Evolutionary conservation across 2,797 vertebrate species (phyloP), one percentile per base, ranked within the genome.

Genomic region (Lacerta agilis): DNA sequence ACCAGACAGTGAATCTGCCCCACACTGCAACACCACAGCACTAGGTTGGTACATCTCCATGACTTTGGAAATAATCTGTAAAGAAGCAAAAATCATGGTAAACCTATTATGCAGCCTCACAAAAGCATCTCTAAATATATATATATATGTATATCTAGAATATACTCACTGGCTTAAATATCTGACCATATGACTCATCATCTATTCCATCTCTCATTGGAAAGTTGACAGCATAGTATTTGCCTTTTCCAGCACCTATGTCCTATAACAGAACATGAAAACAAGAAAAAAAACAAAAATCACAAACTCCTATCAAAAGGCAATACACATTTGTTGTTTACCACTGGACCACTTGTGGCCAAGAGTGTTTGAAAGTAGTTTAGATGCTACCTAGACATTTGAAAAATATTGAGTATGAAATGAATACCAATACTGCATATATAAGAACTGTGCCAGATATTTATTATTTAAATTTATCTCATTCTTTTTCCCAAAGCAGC

Each of bases 201-300:
- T 99, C 98, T 87, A 98, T 98, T 85, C 98, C 98, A 88, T 98
- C 98, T 89, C 98, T 97, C 97, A 99, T 97, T 55, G 98, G 98
- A 94, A 98, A 98, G 94, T 98, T 99, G 89, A 99, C 98, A 66
- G 98, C 98, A 58, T 99, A 99, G 92, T 98, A 99, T 96, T 98
- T 99, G 88, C 98, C 98, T 96, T 99, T 99, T 93, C 98, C 98
- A 80, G 98, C 98, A 93, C 98, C 98, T 73, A 98, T 98, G 93
- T 98, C 98, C 98, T 99, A 77, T 10, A 92, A 88, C 18, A 92
- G 71, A 82, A 8, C 36, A 90, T 1, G 91, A 91, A 88, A 18
- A 41, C 2, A 61, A 88, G 83, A 86, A 55, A 15, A 15, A 87
- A 0, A 89, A 36, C n/a, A 81, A 79, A 5, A 15, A 73, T 0